Base-by-base conservation (phyloP, 2,113 vertebrate genomes). In the Boleophthalmus pectinirostris region DNA sequence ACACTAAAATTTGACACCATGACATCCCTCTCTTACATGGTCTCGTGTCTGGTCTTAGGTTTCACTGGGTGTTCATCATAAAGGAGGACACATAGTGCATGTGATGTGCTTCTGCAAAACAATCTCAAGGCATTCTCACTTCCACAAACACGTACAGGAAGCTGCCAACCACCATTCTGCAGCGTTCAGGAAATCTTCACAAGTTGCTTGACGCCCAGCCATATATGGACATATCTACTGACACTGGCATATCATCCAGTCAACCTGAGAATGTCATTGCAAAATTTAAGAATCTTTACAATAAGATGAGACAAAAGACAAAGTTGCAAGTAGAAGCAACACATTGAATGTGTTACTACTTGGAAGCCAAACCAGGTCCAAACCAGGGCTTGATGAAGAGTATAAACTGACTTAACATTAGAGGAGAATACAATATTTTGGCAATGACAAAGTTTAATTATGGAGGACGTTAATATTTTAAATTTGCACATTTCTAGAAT, bases 61-160 rank as follows among this genome's bases (percentile, higher is more conserved):
- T 1, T 56, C n/a, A 56, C 8, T 67, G 25, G 11, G 16, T 35
- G 29, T 29, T 29, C 24, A 20, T 35, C 1, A 18, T 21, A 29
- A 33, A 72, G 5, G 43, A 49, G 33, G 38, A 70, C 16, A 58
- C 18, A 43, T 56, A 66, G 68, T 38, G 21, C 79, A 79, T 58
- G 58, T 0, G 11, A 61, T 23, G n/a, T n/a, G 61, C 61, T 64
- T 64, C 61, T 64, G 45, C 65, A 66, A 66, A 66, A 25, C 47
- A 67, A 71, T 71, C 73, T 71, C 67, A 45, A 43, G 33, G 2
- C 69, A 73, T 71, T 71, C 69, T 81, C 75, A 76, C 75, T 54
- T 78, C 81, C 70, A 66, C 77, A 74, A 72, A 70, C 58, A 66
- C 23, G 66, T 11, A 54, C 53, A 68, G 57, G 72, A 71, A 72